Conservation (phyloP, 1,140 invertebrate genomes). For the Sycobia sp. region DNA sequence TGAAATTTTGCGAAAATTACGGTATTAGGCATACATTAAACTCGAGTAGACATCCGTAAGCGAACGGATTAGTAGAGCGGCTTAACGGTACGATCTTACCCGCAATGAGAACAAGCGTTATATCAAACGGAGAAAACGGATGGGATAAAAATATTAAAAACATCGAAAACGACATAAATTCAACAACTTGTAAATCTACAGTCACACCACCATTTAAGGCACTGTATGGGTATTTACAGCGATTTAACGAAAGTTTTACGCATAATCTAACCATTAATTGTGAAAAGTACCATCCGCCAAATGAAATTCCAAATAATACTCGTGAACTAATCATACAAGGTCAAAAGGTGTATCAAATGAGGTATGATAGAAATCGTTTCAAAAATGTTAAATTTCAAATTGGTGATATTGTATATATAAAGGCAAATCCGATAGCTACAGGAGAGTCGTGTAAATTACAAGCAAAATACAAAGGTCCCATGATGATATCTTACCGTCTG, state of each 20-base stretch:
- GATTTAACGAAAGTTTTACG: slow-evolving; percentile 22
- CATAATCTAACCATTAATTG: slow-evolving; percentile 14
- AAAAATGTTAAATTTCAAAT: no score
- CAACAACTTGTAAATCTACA: slow-evolving; percentile 27
- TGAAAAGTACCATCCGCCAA: slow-evolving; percentile 24
- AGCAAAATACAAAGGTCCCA: no score
- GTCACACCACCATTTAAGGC: no score
- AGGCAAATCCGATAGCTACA: slow-evolving; percentile 16
- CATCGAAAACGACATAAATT: slow-evolving; percentile 35
- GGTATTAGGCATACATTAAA: no score
- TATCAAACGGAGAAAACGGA: not conserved
- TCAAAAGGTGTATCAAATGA: slow-evolving; percentile 25
- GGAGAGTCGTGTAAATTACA: not conserved
- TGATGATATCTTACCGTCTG: no score
- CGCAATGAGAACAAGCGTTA: not conserved
- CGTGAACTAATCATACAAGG: not conserved
- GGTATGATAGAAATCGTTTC: slow-evolving; percentile 35
- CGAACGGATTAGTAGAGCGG: slow-evolving; percentile 21
- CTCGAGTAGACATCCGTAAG: slow-evolving; percentile 1
- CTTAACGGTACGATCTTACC: slow-evolving; percentile 24
- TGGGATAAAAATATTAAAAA: slow-evolving; percentile 32
- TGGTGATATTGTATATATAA: slow-evolving; percentile 38
- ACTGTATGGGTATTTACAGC: slow-evolving; percentile 34
- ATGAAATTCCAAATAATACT: slow-evolving; percentile 10
- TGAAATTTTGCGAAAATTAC: no score